phyloP scores from a whole-genome alignment of 1,140 invertebrate genomes.

The Sitodiplosis mosellana region DNA sequence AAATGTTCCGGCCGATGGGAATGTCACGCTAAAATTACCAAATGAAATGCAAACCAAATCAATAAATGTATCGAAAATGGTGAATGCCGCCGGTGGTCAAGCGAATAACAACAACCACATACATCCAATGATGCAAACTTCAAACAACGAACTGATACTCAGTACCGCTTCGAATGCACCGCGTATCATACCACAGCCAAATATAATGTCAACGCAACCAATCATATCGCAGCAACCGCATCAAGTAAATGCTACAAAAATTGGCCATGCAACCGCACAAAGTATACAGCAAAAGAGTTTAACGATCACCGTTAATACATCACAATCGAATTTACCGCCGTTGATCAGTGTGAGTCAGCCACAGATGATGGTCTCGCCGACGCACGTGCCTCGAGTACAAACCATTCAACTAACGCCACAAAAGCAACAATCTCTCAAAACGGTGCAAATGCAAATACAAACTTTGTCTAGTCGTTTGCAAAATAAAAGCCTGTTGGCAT shows the following conservation, averaged over 20 bases:
- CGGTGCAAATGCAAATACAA: conserved; percentile 39
- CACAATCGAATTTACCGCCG: conserved; percentile 2
- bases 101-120: conserved; percentile 4
- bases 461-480: conserved; percentile 29
- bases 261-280: background rate
- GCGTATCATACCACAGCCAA: background rate
- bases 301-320: background rate
- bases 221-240: too few species aligned
- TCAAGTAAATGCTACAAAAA: background rate
- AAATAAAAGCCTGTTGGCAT: conserved; percentile 16
- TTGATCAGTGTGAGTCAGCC: conserved; percentile 5
- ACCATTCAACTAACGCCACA: conserved; percentile 38
- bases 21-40: background rate
- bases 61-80: background rate
- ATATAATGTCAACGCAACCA: too few species aligned
- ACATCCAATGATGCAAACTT: background rate
- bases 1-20: background rate
- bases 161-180: conserved; percentile 3
- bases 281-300: background rate
- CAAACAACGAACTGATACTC: conserved; percentile 8
- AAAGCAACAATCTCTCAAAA: conserved; percentile 36
- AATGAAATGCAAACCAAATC: background rate
- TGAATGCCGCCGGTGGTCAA: background rate
- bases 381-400: conserved; percentile 30
- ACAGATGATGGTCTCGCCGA: conserved; percentile 5